Base-by-base conservation (phyloP, 2,888 invertebrate species). In the Lacanobia wlatinum region DNA sequence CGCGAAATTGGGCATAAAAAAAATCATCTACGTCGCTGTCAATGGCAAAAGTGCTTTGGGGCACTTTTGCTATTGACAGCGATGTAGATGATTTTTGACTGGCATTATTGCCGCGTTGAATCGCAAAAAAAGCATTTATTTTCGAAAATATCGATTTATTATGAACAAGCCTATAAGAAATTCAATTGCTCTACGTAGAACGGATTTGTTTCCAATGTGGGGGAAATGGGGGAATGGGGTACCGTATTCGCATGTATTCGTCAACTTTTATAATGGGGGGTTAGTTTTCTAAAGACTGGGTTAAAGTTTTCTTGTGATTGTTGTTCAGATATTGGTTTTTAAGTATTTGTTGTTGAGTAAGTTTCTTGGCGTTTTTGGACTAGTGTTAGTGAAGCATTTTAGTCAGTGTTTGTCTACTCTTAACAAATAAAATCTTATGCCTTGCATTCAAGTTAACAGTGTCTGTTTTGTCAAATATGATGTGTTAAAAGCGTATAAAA, bases 141-240 rank as follows among this genome's bases (percentile, higher is more conserved):
- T 34, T 34, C 4, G 34, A 34, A 34, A 6, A 40, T 14, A 16
- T 59, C 40, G 40, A 40, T 40, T 40, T 59, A 21, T 59, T 59
- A 6, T 2, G 14, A 14, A n/a, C 59, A 40, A 40, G 21, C 59
- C 59, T 59, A 59, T 63, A 14, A 60, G 52, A 82, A 66, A 83
- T 84, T 76, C 75, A 79, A 85, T 82, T 76, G 84, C 68, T 58
- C 58, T 70, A 58, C 73, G 69, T 63, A 43, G 58, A 63, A 65
- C 75, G 53, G 70, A 82, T 85, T 82, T 82, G 83, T 82, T 82
- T 76, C 70, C 56, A 48, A 65, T 64, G 75, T 34, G 2, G 38
- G 23, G 58, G 78, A 61, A 78, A 58, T 38, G 21, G 23, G 43
- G 21, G 28, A 50, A 38, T n/a, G 38, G 58, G 52, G 52, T 14